phyloP scores from a whole-genome alignment of 2,888 invertebrate genomes.

The Hypercompe scribonia region DNA sequence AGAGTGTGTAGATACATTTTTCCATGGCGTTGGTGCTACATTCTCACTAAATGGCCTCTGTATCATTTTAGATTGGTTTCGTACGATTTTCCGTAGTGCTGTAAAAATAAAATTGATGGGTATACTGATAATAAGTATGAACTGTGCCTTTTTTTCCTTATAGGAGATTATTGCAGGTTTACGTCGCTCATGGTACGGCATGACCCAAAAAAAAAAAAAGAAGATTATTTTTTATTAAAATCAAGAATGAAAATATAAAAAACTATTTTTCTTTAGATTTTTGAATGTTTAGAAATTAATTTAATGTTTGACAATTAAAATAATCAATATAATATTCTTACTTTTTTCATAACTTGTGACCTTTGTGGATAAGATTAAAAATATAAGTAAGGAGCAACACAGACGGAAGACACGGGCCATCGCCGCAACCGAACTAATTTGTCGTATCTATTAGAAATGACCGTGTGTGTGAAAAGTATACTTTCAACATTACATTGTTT shows the following conservation, averaged over 20 bases:
- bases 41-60: conserved; percentile 73
- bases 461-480: conserved; percentile 31
- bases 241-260: no score
- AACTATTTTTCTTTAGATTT: no score
- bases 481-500: conserved; percentile 40
- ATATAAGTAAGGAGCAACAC: conserved; percentile 19
- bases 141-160: neutral
- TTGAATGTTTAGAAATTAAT: neutral
- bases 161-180: neutral
- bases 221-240: no score
- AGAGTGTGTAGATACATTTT: conserved; percentile 32
- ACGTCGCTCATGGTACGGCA: neutral
- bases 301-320: neutral
- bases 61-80: conserved; percentile 80
- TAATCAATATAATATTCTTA: conserved; percentile 29
- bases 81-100: conserved; percentile 79
- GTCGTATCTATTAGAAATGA: conserved; percentile 5
- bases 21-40: conserved; percentile 40
- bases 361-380: conserved; percentile 23
- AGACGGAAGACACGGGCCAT: conserved; percentile 40
- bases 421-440: conserved; percentile 29
- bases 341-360: conserved; percentile 47
- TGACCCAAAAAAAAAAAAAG: neutral
- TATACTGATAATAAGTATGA: neutral
- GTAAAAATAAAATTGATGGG: conserved; percentile 42